Evolutionary conservation across 2,888 invertebrate species (phyloP), one percentile per base, ranked within the genome.

Genomic region (Stramonita haemastoma): DNA sequence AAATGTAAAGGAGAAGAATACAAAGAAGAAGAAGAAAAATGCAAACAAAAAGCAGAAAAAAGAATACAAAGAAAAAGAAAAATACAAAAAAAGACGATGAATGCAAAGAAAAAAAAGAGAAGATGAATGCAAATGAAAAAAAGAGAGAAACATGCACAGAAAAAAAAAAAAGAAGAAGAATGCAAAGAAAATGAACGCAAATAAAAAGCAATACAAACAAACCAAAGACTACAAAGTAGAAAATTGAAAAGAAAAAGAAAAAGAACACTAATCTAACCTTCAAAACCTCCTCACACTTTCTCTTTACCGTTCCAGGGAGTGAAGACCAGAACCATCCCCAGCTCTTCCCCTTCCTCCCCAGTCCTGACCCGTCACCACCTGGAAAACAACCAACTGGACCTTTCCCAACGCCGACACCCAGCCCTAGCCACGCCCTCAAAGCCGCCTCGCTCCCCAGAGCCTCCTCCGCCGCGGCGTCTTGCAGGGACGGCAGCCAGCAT

Each of bases 281-380:
- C n/a, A n/a, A n/a, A n/a, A n/a, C n/a, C n/a, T n/a, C n/a, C n/a
- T n/a, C n/a, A n/a, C n/a, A n/a, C 56, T 70, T 60, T 56, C n/a
- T n/a, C 22, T 32, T 66, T 46, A 89, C 29, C 19, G 79, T 34
- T 34, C 36, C 94, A 96, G 95, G 94, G 95, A 91, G 94, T 95
- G 89, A 94, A 94, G 89, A 98, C 98, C 96, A 97, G 98, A 96
- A 98, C 98, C 97, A 98, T 98, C 87, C 99, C 98, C n/a, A 93
- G 93, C 5, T 95, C 95, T 13, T 94, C 94, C 19, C 95, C 95
- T 5, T 94, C 93, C 89, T 95, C 95, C 29, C 95, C 94, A 0
- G 92, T 93, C 22, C 93, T 87, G 22, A 56, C 81, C 84, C 87
- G 84, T 57, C 91, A 87, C 79, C 86, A 87, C 86, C 77, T 84